A percentile compares a stretch with the other conserved stretches of the same genome.
phyloP scores from a whole-genome alignment of 2,888 invertebrate species.

The Agapostemon virescens region DNA sequence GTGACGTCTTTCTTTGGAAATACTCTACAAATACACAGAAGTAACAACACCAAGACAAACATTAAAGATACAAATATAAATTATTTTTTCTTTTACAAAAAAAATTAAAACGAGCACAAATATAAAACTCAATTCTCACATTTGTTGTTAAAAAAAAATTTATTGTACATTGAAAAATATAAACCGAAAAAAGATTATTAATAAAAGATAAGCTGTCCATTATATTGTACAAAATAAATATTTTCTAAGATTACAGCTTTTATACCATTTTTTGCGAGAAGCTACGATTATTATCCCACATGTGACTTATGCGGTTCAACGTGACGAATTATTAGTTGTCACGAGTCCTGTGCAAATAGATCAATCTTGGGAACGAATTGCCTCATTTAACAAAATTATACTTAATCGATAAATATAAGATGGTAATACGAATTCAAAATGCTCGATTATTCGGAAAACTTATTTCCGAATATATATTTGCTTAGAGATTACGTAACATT shows the following conservation, averaged over 20 bases:
- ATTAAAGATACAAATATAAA: neutral
- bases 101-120: neutral
- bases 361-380: neutral
- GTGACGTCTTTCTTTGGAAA: conserved; percentile 89
- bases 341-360: neutral
- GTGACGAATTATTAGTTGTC: neutral
- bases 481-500: conserved; percentile 49
- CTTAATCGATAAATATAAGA: neutral
- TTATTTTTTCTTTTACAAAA: neutral
- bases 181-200: neutral
- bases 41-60: neutral
- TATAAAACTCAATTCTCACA: neutral
- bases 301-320: neutral
- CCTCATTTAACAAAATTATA: neutral
- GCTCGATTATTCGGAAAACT: neutral
- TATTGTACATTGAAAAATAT: neutral
- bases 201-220: neutral
- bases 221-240: neutral
- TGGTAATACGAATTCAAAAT: neutral
- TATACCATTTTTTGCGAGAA: neutral
- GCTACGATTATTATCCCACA: neutral
- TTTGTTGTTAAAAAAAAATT: neutral
- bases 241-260: neutral
- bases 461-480: neutral
- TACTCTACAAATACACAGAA: conserved; percentile 82